A percentile compares a stretch with the other conserved stretches of the same genome.
Evolutionary conservation across 2,888 invertebrate genomes (phyloP).

Genomic region (Gibbula magus): DNA sequence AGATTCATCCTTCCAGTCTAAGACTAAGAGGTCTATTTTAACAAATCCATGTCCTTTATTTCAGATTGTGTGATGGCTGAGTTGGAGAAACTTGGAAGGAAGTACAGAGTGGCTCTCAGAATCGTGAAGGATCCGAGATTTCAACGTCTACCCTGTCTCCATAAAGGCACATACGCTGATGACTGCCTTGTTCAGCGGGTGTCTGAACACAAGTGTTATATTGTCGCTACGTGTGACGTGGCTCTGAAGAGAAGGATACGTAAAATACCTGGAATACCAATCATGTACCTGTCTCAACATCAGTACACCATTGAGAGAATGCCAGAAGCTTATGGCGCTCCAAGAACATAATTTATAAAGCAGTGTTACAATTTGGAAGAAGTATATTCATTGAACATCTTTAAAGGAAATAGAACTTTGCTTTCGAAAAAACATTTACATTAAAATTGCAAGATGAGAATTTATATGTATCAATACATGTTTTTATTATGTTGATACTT

Average conservation of each 20-base stretch:
- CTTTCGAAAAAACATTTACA: too few species aligned
- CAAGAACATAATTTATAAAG: constrained; percentile 74
- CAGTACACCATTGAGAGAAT: constrained; percentile 93
- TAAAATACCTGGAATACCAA: constrained; percentile 98
- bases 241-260: constrained; percentile 95
- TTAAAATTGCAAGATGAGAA: too few species aligned
- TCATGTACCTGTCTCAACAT: constrained; percentile 93
- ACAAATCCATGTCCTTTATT: constrained; percentile 80
- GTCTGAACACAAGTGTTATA: constrained; percentile 98
- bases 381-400: too few species aligned
- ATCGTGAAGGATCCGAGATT: constrained; percentile 96
- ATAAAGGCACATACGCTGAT: constrained; percentile 99
- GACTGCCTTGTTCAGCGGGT: constrained; percentile 97
- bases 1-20: too few species aligned
- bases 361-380: too few species aligned
- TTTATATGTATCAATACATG: too few species aligned
- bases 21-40: too few species aligned
- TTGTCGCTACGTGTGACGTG: constrained; percentile 99
- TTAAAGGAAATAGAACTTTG: too few species aligned
- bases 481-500: too few species aligned
- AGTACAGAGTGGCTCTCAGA: constrained; percentile 92
- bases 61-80: constrained; percentile 99
- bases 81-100: constrained; percentile 95
- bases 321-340: constrained; percentile 99
- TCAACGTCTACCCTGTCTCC: constrained; percentile 92